Base-by-base conservation (phyloP, 1,140 invertebrate genomes). In the Gonatopus flavifemur region DNA sequence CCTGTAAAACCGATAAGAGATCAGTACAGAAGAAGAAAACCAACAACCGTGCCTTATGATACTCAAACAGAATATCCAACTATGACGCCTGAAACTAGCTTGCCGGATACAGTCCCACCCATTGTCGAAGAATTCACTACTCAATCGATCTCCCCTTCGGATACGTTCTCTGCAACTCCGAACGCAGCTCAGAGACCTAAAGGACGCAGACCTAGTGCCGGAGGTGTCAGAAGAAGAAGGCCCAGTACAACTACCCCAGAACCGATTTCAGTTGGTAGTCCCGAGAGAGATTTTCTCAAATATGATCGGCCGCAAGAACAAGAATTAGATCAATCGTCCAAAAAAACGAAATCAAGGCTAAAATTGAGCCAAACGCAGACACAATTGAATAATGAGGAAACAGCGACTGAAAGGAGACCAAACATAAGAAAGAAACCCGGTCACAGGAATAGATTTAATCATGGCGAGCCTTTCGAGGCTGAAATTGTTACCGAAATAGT, bases 401-500 rank as follows among this genome's bases (percentile, higher is more conserved):
- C 22, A 0, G 41, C 43, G 12, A 37, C 51, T 2, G 54, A 64
- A 31, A 66, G 48, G 21, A 48, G 59, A 15, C 47, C 58, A 0
- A 60, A 51, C 7, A 49, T 49, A 9, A 52, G 64, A 1, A 65
- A 60, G 41, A 43, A 61, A 45, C 64, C 58, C 0, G 54, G 56
- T 12, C 57, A 64, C 10, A 50, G 54, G 13, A 50, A 50, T 32
- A 52, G 54, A 12, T 61, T 54, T 9, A 59, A 59, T 16, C 51
- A 46, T 0, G 62, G 54, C 1, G 65, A 67, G 12, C 49, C 56
- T 0, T 66, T 48, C 43, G 63, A 65, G 19, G 46, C 57, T 3
- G 55, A 64, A 19, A 48, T 62, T 30, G 49, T 66, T 13, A 67
- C 65, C 0, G 64, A 66, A 19, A 52, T 45, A n/a, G 46, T 55